Evolutionary conservation across 1,140 invertebrate genomes (phyloP), one percentile per base, ranked within the genome.

Genomic region (Drosophila lini): DNA sequence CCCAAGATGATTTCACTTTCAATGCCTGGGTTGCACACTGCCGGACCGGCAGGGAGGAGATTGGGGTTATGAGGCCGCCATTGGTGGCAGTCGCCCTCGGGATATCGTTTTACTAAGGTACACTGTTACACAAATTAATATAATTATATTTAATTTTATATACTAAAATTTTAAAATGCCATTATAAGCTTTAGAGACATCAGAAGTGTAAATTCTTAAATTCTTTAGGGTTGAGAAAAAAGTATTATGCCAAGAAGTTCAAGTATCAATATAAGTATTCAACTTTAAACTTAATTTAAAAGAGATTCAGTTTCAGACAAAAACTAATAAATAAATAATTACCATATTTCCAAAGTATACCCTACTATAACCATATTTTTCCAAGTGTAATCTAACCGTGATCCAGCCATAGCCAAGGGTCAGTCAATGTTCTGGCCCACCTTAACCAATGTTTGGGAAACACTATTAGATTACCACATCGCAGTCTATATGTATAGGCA

Each of bases 1-100:
- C 32, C 42, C 40, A 45, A 45, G 56, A 78, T 41, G 84, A 79
- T 86, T 88, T 88, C 84, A 88, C 84, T 88, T 88, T 88, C 84
- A 88, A 88, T 89, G 80, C 76, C 80, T 80, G 67, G 80, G 73
- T 83, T 77, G 63, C 50, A 31, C 56, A 53, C 50, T n/a, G 32
- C 22, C 42, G n/a, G 9, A 44, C 31, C 16, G 28, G 32, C 45
- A 45, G 50, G 16, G 53, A 15, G 36, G 63, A 78, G 81, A 84
- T 83, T 83, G 81, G 81, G 81, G 81, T 80, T 83, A 65, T 63
- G 77, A 58, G 70, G 75, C 71, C 65, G 78, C 28, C 45, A 53
- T 62, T 16, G 53, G 52, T 63, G 73, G 13, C 55, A 25, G 25
- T 59, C 50, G 25, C 41, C 74, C 16, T 52, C 22, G 36, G 57